Base-by-base conservation (phyloP, 2,797 vertebrate species). In the Alectoris magna region DNA sequence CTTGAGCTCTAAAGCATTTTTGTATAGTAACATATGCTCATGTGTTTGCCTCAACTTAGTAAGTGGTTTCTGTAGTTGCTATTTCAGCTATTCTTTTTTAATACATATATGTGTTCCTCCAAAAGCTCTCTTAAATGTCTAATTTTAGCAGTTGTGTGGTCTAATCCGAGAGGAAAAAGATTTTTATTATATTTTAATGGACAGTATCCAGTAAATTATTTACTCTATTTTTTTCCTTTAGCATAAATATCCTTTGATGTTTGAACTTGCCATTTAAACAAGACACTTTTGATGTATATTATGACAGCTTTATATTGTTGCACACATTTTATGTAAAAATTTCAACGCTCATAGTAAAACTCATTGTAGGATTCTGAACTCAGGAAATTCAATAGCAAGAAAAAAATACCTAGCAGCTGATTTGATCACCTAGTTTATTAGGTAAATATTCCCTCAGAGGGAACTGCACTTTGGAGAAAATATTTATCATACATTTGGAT, bases 81-180 rank as follows among this genome's bases (percentile, higher is more conserved):
- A 21, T 53, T 76, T 75, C 70, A 75, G 46, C 44, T 69, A 43
- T 49, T 56, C 3, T 38, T 49, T 49, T 39, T 11, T 2, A 53
- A 24, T 24, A 6, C 41, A 3, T 53, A 26, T 22, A 16, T 31
- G 38, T 9, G 13, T 26, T 14, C 3, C 2, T 13, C 4, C 1
- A 8, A 19, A 55, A 22, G 1, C 8, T 78, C 14, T 66, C 16
- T 88, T 60, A 64, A 31, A 23, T 43, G 3, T 76, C 14, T 60
- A 49, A 74, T 31, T 46, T 62, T 31, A 49, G 46, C 26, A 49
- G 21, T 23, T 49, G 21, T n/a, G 44, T 36, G 22, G 16, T 59
- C 11, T 74, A 66, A 15, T 44, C 36, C 70, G n/a, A 68, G 9
- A 53, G 14, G 14, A 85, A 77, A 59, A 55, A 21, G 17, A 7